Percentiles rank a stretch among this genome's conserved stretches.
phyloP scores from a whole-genome alignment of 2,888 invertebrate species.

The Embidobia sp. region DNA sequence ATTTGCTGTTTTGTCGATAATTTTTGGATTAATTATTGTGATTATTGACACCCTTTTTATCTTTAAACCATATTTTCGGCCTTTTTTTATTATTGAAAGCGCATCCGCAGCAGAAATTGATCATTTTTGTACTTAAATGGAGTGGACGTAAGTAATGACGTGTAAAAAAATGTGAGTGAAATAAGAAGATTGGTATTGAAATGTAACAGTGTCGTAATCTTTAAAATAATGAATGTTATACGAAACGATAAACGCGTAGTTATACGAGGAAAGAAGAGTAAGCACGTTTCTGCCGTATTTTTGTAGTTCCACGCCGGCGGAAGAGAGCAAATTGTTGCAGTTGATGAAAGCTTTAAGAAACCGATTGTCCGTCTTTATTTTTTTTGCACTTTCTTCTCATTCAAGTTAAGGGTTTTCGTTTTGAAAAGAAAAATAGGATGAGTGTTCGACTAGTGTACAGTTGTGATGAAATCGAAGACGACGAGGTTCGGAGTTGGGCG shows the following conservation, averaged over 20 bases:
- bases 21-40: too few relatives aligned
- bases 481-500: not conserved
- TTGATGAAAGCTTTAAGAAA: constrained; percentile 52
- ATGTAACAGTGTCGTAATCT: constrained; percentile 11
- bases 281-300: constrained; percentile 40
- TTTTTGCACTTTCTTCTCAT: too few relatives aligned
- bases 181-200: not conserved
- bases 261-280: not conserved
- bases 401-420: too few relatives aligned
- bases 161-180: not conserved
- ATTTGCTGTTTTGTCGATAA: too few relatives aligned
- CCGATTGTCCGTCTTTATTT: too few relatives aligned
- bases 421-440: not conserved
- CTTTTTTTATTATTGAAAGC: too few relatives aligned
- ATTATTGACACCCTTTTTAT: too few relatives aligned
- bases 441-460: not conserved
- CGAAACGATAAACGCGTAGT: not conserved
- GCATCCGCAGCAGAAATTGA: constrained; percentile 17
- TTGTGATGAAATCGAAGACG: not conserved
- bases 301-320: constrained; percentile 35
- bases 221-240: constrained; percentile 15
- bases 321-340: constrained; percentile 38
- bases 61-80: too few relatives aligned
- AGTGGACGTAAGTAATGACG: not conserved
- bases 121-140: constrained; percentile 1